Conservation (phyloP, 2,888 invertebrate genomes). For the Euclidia mi region DNA sequence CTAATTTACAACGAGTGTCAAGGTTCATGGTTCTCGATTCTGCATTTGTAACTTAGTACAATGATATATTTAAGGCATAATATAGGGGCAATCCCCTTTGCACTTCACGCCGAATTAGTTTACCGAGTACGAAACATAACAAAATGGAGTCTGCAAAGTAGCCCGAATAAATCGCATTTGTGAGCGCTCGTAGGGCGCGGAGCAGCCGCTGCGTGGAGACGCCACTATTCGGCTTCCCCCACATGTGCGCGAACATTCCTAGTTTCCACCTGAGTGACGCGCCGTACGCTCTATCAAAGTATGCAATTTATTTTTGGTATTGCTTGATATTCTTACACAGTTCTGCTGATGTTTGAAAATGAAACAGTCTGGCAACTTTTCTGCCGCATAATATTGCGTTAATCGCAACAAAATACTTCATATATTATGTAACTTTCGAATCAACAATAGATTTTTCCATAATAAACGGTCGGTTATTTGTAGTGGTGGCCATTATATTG, state of each 20-base stretch:
- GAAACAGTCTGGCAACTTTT: slow-evolving; percentile 25
- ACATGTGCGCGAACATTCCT: slow-evolving; percentile 71
- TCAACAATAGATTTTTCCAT: slow-evolving; percentile 41
- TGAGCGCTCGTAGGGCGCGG: slow-evolving; percentile 56
- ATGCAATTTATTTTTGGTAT: slow-evolving; percentile 77
- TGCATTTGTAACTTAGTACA: slow-evolving; percentile 12
- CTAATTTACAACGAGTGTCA: slow-evolving; percentile 9
- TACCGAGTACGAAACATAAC: slow-evolving; percentile 64
- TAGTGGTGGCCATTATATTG: slow-evolving; percentile 34
- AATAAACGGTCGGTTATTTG: slow-evolving; percentile 43
- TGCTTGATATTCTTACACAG: slow-evolving; percentile 64
- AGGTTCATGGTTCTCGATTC: neutral
- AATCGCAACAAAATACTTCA: slow-evolving; percentile 5
- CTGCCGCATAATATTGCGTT: slow-evolving; percentile 34
- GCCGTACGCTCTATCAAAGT: slow-evolving; percentile 74
- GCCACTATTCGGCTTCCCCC: slow-evolving; percentile 43
- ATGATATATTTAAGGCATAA: slow-evolving; percentile 31
- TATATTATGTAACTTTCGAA: slow-evolving; percentile 33
- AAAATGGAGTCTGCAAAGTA: slow-evolving; percentile 70
- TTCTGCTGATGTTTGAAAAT: slow-evolving; percentile 45
- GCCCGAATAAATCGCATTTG: slow-evolving; percentile 79
- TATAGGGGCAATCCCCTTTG: slow-evolving; percentile 47
- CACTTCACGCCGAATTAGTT: slow-evolving; percentile 59
- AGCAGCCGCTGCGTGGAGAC: slow-evolving; percentile 52
- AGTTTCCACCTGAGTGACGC: slow-evolving; percentile 77